Conservation (phyloP, 2,797 vertebrate genomes). For the Falco peregrinus region DNA sequence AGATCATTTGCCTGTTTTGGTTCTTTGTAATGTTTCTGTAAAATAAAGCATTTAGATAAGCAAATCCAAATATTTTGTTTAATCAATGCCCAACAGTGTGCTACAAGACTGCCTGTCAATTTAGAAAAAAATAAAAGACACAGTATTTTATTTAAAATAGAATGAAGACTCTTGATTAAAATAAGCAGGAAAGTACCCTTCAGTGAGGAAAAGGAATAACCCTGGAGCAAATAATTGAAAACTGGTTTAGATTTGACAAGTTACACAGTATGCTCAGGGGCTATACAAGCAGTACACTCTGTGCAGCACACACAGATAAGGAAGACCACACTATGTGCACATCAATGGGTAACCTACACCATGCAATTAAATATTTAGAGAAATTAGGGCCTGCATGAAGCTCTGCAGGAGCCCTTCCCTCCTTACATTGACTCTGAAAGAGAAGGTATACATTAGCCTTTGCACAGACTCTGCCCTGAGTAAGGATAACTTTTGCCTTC, state of each 20-base stretch:
- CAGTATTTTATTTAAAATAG: background rate
- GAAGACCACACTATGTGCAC: background rate
- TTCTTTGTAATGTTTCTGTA: background rate
- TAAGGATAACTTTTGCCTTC: background rate
- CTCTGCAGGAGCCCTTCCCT: background rate
- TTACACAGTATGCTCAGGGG: background rate
- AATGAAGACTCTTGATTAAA: background rate
- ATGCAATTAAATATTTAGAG: slow-evolving; percentile 13
- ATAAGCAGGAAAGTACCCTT: background rate
- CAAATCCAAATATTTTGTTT: slow-evolving; percentile 17
- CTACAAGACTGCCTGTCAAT: background rate
- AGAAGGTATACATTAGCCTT: background rate
- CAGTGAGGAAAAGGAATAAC: slow-evolving; percentile 4
- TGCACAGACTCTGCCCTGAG: background rate
- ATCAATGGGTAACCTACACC: background rate
- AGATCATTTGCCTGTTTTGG: background rate
- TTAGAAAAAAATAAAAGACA: background rate
- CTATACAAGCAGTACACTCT: background rate
- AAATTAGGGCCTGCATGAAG: background rate
- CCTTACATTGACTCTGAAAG: background rate
- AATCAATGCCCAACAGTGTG: background rate
- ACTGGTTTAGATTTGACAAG: background rate
- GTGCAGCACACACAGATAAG: background rate
- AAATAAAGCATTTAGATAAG: background rate
- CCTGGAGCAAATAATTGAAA: slow-evolving; percentile 5